Base-by-base conservation (phyloP, 35 echinoderm and acorn worm species). In the Patiria miniata region DNA sequence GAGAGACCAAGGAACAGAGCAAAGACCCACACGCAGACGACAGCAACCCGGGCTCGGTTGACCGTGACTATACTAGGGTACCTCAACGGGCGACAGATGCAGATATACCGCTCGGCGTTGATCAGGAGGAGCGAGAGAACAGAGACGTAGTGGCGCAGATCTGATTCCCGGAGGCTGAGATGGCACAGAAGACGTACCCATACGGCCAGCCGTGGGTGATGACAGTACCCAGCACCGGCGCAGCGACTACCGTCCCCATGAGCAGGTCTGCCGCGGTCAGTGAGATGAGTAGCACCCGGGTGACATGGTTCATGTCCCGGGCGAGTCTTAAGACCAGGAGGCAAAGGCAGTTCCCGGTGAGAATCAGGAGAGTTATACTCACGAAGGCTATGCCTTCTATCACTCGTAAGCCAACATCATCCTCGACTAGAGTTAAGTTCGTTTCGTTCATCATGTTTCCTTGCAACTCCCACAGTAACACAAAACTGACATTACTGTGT, bases 101-200 rank as follows among this genome's bases (percentile, higher is more conserved):
- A 40, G 18, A 84, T 39, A 0, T 84, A 84, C 54, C 82, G 51
- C 22, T 84, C 82, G 18, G 57, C 51, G 57, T 84, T 84, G 32
- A 84, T 58, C 2, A 51, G 29, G 33, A 84, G 44, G 14, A 84
- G 54, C 3, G 82, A 60, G n/a, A n/a, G 16, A 61, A 61, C 1
- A 60, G 38, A 8, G 57, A 37, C 6, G 82, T 58, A 18, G 36
- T 59, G 1, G 57, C 57, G 37, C 52, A 33, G 29, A 51, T 19
- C 5, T 58, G 51, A 19, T 38, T 61, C 2, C 38, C 19, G 57
- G 57, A 33, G 5, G 38, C 54, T 18, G 53, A 58, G n/a, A 84
- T 61, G 57, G 30, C 19, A 21, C 82, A 84, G 39, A 84, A 84
- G 53, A 19, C 53, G 10, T 58, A 34, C 29, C 82, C 82, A 33